A percentile compares a stretch with the other conserved stretches of the same genome.
These are phyloP conservation scores for Cuculus canorus DNA, from an alignment of 2,797 vertebrate genomes.

Conservation along the genomic window DNA sequence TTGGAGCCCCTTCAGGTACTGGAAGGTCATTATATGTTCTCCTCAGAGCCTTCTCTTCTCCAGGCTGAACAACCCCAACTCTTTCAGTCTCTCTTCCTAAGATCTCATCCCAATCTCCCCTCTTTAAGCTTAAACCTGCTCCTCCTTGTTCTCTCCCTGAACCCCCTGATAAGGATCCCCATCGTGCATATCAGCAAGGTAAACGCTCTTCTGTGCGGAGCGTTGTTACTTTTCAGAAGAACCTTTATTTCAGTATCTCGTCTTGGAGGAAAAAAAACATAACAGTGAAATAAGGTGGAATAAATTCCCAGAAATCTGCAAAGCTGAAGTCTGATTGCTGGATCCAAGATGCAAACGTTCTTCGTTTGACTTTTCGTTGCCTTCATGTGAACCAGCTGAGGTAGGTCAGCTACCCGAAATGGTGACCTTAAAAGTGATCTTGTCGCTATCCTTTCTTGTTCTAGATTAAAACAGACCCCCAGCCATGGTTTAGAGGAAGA, in stretches of 20 bases:
- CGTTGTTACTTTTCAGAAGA: not conserved
- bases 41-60: too few relatives aligned
- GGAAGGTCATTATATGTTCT: too few relatives aligned
- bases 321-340: not conserved
- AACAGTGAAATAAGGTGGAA: not conserved
- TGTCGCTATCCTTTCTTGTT: not conserved
- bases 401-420: rapidly evolving
- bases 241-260: not conserved
- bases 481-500: not conserved
- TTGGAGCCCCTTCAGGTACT: too few relatives aligned
- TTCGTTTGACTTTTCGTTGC: not conserved
- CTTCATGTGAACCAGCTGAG: not conserved
- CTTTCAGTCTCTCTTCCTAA: too few relatives aligned
- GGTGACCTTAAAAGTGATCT: rapidly evolving
- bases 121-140: too few relatives aligned
- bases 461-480: not conserved
- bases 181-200: rapidly evolving
- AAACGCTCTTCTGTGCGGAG: not conserved
- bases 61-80: too few relatives aligned
- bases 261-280: rapidly evolving
- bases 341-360: too few relatives aligned
- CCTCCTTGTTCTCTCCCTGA: too few relatives aligned
- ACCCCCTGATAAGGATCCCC: too few relatives aligned
- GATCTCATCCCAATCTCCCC: too few relatives aligned
- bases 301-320: not conserved